phyloP scores from a whole-genome alignment of 2,113 vertebrate genomes.

The Oreotrochilus melanogaster region DNA sequence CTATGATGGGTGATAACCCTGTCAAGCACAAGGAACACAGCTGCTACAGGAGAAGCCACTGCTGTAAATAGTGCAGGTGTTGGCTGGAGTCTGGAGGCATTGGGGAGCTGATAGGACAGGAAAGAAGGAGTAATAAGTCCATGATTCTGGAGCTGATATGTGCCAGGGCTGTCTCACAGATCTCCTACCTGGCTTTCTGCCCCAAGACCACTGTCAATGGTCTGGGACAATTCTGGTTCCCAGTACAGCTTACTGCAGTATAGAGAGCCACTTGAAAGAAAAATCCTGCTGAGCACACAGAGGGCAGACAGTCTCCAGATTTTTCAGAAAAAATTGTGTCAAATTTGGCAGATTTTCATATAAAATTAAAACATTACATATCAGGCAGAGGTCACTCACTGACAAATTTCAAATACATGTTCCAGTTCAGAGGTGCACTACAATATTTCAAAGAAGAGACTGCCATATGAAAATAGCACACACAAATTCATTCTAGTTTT shows the following conservation, averaged over 20 bases:
- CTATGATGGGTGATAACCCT: rapidly evolving
- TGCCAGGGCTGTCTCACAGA: not conserved
- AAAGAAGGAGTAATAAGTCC: not conserved
- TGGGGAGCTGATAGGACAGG: not conserved
- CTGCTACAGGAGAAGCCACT: not conserved
- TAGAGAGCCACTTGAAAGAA: not conserved
- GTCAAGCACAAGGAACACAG: rapidly evolving
- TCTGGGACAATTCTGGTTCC: not conserved
- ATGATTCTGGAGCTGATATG: not conserved
- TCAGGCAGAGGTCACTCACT: not conserved
- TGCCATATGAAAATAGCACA: not conserved
- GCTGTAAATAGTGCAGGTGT: rapidly evolving
- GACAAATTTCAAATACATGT: not conserved
- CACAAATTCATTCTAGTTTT: not conserved
- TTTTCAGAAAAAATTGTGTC: not conserved
- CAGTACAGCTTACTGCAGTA: not conserved
- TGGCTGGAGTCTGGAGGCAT: not conserved
- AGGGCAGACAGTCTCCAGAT: not conserved
- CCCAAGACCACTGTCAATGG: not conserved
- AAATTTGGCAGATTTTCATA: not conserved
- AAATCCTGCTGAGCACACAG: not conserved
- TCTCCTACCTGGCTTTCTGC: not conserved
- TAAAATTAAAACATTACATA: not conserved
- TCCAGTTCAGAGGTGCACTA: constrained; percentile 5
- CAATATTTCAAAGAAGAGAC: not conserved